Base-by-base conservation (phyloP, 1,140 invertebrate species). In the Zaprionus kolodkinae region DNA sequence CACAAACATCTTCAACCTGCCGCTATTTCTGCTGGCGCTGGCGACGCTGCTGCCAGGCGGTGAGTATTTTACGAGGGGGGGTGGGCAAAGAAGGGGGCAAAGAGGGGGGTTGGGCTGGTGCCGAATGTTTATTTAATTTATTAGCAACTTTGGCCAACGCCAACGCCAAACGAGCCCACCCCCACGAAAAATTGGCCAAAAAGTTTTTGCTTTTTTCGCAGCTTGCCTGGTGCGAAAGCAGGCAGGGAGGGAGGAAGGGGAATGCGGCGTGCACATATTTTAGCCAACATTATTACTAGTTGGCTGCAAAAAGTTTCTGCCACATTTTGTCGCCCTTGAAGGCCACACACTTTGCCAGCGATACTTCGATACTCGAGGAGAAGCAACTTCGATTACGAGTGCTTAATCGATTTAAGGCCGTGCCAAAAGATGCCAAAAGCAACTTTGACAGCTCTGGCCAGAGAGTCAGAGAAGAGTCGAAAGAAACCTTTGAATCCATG, bases 41-140 rank as follows among this genome's bases (percentile, higher is more conserved):
- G 59, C 67, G 15, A 70, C 40, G 6, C 67, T 65, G 62, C 62
- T 72, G 11, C 40, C 27, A 15, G 40, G 61, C 21, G 73, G 73
- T 76, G 62, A 76, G 73, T 76, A 72, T 21, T 70, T 67, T 59
- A 61, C 25, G 36, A 35, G 25, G n/a, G 45, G 12, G 13, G 9
- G 11, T 25, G 12, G 13, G 12, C 1, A 12, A 27, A 25, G 25
- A 12, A 11, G n/a, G 25, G 9, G 30, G 25, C 21, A n/a, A n/a
- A 61, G 27, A 54, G 38, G 27, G 64, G 38, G 40, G 17, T 71
- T 64, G 40, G 40, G 40, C n/a, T 15, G 40, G 40, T 45, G 6
- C 40, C 40, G 77, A 72, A 79, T 77, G 74, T 79, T 77, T 72
- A 79, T 79, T 79, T 79, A 79, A 77, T 76, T 79, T 79, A 78